Conservation (phyloP, 2,888 invertebrate genomes). For the Iselma pallidipennis region DNA sequence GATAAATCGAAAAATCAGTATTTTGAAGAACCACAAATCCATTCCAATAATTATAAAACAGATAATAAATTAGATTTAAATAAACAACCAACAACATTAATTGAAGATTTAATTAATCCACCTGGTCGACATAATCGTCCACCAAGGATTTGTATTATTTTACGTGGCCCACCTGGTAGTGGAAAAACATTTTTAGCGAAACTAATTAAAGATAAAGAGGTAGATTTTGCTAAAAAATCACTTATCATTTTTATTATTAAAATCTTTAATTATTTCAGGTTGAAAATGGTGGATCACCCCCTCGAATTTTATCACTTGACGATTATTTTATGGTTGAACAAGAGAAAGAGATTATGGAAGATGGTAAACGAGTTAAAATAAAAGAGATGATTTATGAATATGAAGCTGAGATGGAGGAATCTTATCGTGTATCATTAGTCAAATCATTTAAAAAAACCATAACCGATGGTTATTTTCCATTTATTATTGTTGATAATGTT, state of each 20-base stretch:
- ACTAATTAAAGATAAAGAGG: constrained; percentile 80
- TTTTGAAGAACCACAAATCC: neutral
- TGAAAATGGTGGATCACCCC: constrained; percentile 85
- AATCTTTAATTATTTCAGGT: constrained; percentile 52
- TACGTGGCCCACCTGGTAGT: constrained; percentile 92
- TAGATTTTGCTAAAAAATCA: constrained; percentile 44
- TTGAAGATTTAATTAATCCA: constrained; percentile 80
- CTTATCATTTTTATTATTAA: neutral
- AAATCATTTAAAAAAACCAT: constrained; percentile 91
- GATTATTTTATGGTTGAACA: constrained; percentile 94
- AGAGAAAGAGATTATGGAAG: constrained; percentile 71
- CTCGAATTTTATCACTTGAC: constrained; percentile 89
- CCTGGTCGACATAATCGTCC: constrained; percentile 84
- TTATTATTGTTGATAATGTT: constrained; percentile 90
- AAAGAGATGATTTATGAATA: constrained; percentile 87
- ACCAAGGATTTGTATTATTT: constrained; percentile 78
- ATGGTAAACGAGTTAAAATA: constrained; percentile 70
- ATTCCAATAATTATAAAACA: constrained; percentile 3
- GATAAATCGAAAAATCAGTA: neutral
- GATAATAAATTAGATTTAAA: constrained; percentile 3
- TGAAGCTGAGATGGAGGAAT: constrained; percentile 80
- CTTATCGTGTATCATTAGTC: constrained; percentile 79
- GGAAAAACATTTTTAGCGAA: constrained; percentile 92
- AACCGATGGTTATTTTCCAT: constrained; percentile 87
- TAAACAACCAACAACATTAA: constrained; percentile 60